phyloP scores from a whole-genome alignment of 2,888 invertebrate species.

The Himalopsyche tibetana region DNA sequence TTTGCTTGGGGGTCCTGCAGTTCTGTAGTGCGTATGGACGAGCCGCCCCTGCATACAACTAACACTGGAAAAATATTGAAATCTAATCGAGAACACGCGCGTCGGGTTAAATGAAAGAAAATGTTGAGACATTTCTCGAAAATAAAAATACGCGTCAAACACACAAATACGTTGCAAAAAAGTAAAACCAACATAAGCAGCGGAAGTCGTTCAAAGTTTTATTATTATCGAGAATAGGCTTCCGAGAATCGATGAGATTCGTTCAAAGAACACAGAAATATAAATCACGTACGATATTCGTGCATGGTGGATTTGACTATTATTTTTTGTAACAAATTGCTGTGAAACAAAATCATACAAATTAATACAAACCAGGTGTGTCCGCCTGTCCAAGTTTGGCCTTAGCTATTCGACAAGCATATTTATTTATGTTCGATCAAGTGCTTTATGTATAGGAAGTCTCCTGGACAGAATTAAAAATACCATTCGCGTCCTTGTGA shows the following conservation, averaged over 20 bases:
- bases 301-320: neutral
- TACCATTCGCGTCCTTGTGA: neutral
- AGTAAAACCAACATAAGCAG: neutral
- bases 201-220: slow-evolving; percentile 2
- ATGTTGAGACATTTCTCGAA: neutral
- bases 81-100: neutral
- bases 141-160: neutral
- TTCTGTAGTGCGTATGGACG: no score
- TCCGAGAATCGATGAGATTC: slow-evolving; percentile 33
- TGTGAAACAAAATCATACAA: neutral
- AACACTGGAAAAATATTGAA: neutral
- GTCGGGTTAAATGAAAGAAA: neutral
- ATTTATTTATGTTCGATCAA: neutral
- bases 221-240: slow-evolving; percentile 18
- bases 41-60: neutral
- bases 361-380: neutral
- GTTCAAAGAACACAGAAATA: slow-evolving; percentile 1
- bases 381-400: neutral
- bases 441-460: no score
- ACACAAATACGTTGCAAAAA: neutral
- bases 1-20: no score
- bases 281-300: slow-evolving; percentile 28
- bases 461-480: neutral
- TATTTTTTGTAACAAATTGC: neutral
- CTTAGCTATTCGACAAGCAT: neutral